Evolutionary conservation across 2,113 vertebrate genomes (phyloP).

Genomic region (Oreamnos americanus): DNA sequence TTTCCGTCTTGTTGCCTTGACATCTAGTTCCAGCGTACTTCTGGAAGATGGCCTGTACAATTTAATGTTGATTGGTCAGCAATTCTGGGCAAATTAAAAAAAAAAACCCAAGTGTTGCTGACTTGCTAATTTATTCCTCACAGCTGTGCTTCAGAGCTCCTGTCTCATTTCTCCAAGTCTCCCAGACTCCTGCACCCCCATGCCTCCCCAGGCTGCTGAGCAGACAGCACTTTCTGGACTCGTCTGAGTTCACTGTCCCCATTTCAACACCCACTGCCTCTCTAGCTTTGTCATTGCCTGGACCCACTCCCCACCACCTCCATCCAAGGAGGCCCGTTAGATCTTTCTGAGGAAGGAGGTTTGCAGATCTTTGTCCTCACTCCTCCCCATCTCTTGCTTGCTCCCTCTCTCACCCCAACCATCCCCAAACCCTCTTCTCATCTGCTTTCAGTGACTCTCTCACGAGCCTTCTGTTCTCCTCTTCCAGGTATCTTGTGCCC

Average conservation of each 20-base stretch:
- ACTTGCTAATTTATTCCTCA: neutral
- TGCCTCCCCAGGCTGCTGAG: neutral
- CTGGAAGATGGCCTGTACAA: neutral
- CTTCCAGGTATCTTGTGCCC: neutral
- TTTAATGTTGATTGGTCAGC: neutral
- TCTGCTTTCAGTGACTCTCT: neutral
- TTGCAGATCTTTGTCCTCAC: neutral
- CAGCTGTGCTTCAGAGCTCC: neutral
- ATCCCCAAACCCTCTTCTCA: neutral
- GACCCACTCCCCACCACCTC: no score
- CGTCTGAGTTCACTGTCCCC: neutral
- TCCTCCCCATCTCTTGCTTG: neutral
- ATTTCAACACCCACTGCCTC: neutral
- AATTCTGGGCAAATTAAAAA: neutral
- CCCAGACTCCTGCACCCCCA: neutral
- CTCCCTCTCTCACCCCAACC: neutral
- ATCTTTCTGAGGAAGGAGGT: neutral
- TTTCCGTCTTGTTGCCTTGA: neutral
- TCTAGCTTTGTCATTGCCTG: neutral
- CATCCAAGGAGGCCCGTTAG: accelerated
- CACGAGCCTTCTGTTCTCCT: neutral
- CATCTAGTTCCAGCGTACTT: neutral
- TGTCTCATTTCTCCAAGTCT: neutral
- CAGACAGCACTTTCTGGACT: neutral
- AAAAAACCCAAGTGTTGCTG: neutral